Evolutionary conservation across 1,140 invertebrate species (phyloP).

Genomic region (Pseudomyrmex concolor): DNA sequence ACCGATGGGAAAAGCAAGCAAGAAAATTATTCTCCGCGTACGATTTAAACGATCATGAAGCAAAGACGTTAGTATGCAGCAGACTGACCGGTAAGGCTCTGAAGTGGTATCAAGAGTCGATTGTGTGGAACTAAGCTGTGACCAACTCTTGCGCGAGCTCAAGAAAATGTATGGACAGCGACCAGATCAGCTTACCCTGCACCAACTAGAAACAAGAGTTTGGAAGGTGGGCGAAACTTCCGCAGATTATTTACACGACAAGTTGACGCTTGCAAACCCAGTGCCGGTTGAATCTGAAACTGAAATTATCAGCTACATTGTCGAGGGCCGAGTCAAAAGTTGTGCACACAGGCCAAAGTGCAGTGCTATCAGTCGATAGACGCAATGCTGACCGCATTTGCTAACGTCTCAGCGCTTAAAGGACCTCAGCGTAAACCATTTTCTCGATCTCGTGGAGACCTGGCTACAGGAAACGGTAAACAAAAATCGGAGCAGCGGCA

Average conservation of each 20-base stretch:
- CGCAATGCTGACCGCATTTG: neutral
- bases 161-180: slow-evolving; percentile 13
- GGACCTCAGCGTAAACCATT: too few relatives aligned
- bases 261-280: slow-evolving; percentile 1
- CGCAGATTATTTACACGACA: slow-evolving; percentile 10
- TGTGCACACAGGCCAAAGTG: neutral
- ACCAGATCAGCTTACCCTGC: neutral
- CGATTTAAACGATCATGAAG: neutral
- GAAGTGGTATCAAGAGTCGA: neutral
- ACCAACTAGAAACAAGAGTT: neutral
- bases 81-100: neutral
- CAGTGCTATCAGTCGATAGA: neutral
- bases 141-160: neutral
- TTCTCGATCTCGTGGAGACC: too few relatives aligned
- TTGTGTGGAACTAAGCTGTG: neutral
- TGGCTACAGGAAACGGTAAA: too few relatives aligned
- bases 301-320: neutral
- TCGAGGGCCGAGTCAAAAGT: neutral
- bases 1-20: neutral
- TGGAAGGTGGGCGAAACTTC: neutral
- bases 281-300: neutral
- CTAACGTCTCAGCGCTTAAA: too few relatives aligned
- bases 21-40: neutral
- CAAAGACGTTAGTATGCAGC: slow-evolving; percentile 11
- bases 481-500: too few relatives aligned